These are phyloP conservation scores for Argopecten irradians DNA, from an alignment of 1,140 invertebrate genomes.

Conservation along the genomic window DNA sequence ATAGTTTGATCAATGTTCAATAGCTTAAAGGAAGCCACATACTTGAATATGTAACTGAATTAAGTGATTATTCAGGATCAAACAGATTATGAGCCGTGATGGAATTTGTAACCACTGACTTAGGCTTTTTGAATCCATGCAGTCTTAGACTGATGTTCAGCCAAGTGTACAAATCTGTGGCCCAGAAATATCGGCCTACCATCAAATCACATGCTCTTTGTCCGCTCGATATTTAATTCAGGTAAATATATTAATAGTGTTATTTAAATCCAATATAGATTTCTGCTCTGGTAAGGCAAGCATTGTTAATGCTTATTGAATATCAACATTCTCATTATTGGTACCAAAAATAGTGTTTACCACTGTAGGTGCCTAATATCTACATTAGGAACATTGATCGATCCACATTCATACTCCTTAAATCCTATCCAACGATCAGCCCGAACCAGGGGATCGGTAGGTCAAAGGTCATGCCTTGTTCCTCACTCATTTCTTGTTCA, in stretches of 20 bases:
- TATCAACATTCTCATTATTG: background rate
- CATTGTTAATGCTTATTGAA: slow-evolving; percentile 19
- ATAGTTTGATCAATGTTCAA: too few species aligned
- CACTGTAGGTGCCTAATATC: background rate
- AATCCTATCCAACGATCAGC: slow-evolving; percentile 8
- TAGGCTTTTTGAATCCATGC: background rate
- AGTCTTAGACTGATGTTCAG: slow-evolving; percentile 14
- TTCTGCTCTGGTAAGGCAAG: background rate
- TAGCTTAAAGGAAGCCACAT: background rate
- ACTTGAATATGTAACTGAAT: background rate
- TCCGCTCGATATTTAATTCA: background rate
- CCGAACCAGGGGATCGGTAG: background rate
- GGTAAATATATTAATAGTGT: slow-evolving; percentile 2
- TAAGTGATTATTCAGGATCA: background rate
- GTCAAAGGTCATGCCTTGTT: background rate
- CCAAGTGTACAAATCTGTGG: background rate
- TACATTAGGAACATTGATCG: background rate
- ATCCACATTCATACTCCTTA: background rate
- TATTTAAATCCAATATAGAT: slow-evolving; percentile 18
- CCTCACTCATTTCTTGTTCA: background rate
- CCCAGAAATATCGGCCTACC: background rate
- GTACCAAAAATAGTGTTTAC: background rate
- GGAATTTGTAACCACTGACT: slow-evolving; percentile 12
- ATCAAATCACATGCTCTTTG: slow-evolving; percentile 4
- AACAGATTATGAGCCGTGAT: background rate